phyloP scores from a whole-genome alignment of 2,888 invertebrate genomes.

The Eilema sororculum region DNA sequence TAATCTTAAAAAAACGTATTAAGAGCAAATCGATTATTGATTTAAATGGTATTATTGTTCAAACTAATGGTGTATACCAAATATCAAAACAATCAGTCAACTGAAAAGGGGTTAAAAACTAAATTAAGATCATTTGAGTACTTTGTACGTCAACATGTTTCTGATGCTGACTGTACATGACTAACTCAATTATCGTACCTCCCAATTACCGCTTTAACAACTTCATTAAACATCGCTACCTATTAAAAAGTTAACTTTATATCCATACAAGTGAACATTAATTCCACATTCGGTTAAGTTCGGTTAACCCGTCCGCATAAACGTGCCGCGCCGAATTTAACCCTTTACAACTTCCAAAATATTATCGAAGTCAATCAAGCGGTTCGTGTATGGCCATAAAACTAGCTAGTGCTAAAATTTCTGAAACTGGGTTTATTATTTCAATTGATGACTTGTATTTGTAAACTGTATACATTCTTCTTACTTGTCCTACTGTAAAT shows the following conservation, averaged over 20 bases:
- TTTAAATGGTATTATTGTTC: too few species aligned
- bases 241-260: conserved; percentile 22
- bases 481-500: too few species aligned
- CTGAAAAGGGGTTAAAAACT: too few species aligned
- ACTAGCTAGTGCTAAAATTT: conserved; percentile 20
- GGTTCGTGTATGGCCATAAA: conserved; percentile 43
- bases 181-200: conserved; percentile 1
- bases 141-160: too few species aligned
- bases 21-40: too few species aligned
- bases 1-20: too few species aligned
- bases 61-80: too few species aligned
- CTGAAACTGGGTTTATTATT: not conserved
- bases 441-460: too few species aligned
- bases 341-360: conserved; percentile 49
- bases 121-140: too few species aligned
- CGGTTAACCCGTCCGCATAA: conserved; percentile 44
- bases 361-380: conserved; percentile 48
- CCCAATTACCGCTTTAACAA: conserved; percentile 20
- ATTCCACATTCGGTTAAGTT: conserved; percentile 33
- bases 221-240: conserved; percentile 23
- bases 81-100: too few species aligned
- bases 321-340: conserved; percentile 50
- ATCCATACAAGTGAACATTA: conserved; percentile 42
- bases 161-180: conserved; percentile 2
- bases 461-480: too few species aligned